phyloP scores from a whole-genome alignment of 2,797 vertebrate genomes.

The Limosa lapponica region DNA sequence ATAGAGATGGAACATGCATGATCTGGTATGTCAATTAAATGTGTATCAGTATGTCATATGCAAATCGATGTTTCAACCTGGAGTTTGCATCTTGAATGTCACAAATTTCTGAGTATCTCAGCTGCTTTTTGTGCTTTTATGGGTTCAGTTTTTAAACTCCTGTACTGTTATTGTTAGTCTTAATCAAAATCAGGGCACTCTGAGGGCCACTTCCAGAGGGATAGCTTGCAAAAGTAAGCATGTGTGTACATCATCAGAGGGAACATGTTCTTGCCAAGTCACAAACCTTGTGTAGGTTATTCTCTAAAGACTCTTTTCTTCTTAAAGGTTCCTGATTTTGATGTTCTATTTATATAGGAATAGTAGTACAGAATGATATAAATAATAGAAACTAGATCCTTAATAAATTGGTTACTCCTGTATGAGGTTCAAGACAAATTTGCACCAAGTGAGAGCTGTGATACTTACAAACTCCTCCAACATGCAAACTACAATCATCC shows the following conservation, averaged over 20 bases:
- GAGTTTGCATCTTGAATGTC: not conserved
- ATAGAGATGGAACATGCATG: not conserved
- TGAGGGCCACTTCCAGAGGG: not conserved
- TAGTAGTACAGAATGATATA: not conserved
- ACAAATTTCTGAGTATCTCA: not conserved
- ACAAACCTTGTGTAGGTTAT: not conserved
- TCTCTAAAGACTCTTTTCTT: not conserved
- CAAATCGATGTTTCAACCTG: not conserved
- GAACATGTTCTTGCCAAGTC: not conserved
- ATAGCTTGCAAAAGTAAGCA: not conserved
- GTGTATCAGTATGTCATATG: not conserved
- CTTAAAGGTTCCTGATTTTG: not conserved
- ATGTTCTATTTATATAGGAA: not conserved
- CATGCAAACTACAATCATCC: not conserved
- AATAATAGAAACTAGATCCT: not conserved
- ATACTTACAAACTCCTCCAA: not conserved
- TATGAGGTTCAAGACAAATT: not conserved
- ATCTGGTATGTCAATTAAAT: not conserved
- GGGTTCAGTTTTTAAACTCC: not conserved
- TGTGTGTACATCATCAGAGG: not conserved
- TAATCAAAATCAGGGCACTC: not conserved
- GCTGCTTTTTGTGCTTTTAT: not conserved
- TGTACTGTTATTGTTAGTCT: not conserved
- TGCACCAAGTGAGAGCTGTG: not conserved
- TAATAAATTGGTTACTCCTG: not conserved